Percentiles rank a stretch among this genome's conserved stretches.
Conservation (phyloP, 1,140 invertebrate genomes). For the Cherax quadricarinatus region DNA sequence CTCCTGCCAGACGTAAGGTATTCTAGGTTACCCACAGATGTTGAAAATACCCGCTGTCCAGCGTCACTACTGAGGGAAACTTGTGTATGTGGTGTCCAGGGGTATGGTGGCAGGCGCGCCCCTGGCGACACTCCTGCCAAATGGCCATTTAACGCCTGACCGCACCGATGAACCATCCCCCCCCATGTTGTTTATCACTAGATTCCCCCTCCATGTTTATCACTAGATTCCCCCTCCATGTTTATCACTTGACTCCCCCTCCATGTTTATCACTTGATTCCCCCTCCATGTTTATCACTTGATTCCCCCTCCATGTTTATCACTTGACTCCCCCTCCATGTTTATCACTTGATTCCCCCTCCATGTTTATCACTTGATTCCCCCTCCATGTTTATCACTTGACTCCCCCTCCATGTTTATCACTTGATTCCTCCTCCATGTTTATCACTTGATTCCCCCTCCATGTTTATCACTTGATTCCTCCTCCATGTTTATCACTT, state of each 20-base stretch:
- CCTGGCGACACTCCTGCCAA: background rate
- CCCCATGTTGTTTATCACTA: background rate
- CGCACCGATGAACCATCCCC: background rate
- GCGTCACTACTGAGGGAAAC: too few relatives aligned
- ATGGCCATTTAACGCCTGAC: constrained; percentile 6
- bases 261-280: background rate
- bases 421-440: too few relatives aligned
- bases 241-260: background rate
- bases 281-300: background rate
- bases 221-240: background rate
- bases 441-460: too few relatives aligned
- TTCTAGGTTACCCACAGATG: too few relatives aligned
- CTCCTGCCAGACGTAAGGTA: too few relatives aligned
- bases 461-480: too few relatives aligned
- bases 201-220: too few relatives aligned
- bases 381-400: too few relatives aligned
- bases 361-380: background rate
- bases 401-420: too few relatives aligned
- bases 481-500: too few relatives aligned
- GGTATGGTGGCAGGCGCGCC: background rate
- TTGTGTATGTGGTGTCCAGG: background rate
- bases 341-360: background rate
- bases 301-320: background rate
- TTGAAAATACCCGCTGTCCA: too few relatives aligned
- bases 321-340: background rate